Evolutionary conservation across 2,113 vertebrate genomes (phyloP), one percentile per base, ranked within the genome.

Genomic region (Pedionomus torquatus): DNA sequence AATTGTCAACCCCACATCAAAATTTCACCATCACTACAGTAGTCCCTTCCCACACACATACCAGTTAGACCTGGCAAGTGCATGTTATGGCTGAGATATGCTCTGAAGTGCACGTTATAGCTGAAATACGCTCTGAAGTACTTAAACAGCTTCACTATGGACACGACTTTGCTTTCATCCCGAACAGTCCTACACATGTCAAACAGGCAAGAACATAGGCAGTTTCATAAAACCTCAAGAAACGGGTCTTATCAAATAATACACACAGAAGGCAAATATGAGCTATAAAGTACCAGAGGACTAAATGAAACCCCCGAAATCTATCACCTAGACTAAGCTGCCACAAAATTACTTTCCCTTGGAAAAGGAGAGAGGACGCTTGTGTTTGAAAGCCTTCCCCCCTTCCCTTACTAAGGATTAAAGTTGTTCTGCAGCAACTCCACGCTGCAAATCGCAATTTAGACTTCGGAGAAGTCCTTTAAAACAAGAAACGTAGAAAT

Each of bases 251-350:
- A n/a, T 3, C 8, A 37, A n/a, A n/a, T 49, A 80, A 61, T 2
- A 41, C 7, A 11, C 1, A 74, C 0, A 1, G n/a, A 88, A 46
- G 10, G 11, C 35, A 83, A 94, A 54, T 1, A 44, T 0, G 8
- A 21, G n/a, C 33, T 74, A 37, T 17, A 46, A 71, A 60, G 10
- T 10, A 58, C 3, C 7, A 64, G 7, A 11, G 7, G 31, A 8
- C 46, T 55, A 75, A 30, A 23, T 9, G 30, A 23, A 87, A 63
- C 24, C 52, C 33, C 31, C 14, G 35, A n/a, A 60, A 46, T 7
- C 13, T 11, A 74, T 16, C 43, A 37, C 41, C 39, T 21, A 48
- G 35, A 25, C 11, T 21, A 74, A 94, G 14, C 7, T 15, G 76
- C 6, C 25, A 49, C 7, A n/a, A 68, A 80, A n/a, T 5, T 20